These are phyloP conservation scores for Ophion obscuratus DNA, from an alignment of 2,888 invertebrate genomes.

Conservation along the genomic window DNA sequence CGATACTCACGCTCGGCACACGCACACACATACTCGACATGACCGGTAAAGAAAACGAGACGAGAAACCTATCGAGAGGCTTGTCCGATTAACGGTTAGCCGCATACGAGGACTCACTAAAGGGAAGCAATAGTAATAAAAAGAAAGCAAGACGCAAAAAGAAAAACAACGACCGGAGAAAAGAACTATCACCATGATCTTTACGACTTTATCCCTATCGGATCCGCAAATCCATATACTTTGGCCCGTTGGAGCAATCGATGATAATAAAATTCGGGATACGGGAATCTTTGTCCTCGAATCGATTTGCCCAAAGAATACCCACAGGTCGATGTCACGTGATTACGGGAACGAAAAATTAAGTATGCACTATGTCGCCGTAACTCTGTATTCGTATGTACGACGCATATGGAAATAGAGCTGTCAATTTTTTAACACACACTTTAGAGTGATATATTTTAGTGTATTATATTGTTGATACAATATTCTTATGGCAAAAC, in stretches of 20 bases:
- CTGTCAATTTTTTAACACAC: too few relatives aligned
- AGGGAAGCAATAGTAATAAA: constrained; percentile 28
- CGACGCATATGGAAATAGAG: too few relatives aligned
- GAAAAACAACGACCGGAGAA: constrained; percentile 3
- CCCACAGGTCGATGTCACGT: background rate
- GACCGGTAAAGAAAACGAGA: constrained; percentile 38
- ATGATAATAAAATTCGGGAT: background rate
- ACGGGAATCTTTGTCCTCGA: background rate
- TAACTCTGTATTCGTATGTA: too few relatives aligned
- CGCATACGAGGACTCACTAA: constrained; percentile 18
- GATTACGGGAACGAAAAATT: too few relatives aligned
- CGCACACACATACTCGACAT: constrained; percentile 32
- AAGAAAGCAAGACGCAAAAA: constrained; percentile 12
- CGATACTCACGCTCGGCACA: constrained; percentile 53
- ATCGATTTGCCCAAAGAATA: background rate
- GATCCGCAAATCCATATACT: constrained; percentile 11
- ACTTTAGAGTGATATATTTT: too few relatives aligned
- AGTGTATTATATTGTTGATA: too few relatives aligned
- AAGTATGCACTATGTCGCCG: too few relatives aligned
- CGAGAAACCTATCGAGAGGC: constrained; percentile 54
- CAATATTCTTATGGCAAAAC: too few relatives aligned
- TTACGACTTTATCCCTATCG: constrained; percentile 31
- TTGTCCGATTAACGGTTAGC: constrained; percentile 73
- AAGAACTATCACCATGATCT: constrained; percentile 32
- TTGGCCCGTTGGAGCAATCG: background rate